Base-by-base conservation (phyloP, 2,797 vertebrate genomes). In the Lithobates pipiens region DNA sequence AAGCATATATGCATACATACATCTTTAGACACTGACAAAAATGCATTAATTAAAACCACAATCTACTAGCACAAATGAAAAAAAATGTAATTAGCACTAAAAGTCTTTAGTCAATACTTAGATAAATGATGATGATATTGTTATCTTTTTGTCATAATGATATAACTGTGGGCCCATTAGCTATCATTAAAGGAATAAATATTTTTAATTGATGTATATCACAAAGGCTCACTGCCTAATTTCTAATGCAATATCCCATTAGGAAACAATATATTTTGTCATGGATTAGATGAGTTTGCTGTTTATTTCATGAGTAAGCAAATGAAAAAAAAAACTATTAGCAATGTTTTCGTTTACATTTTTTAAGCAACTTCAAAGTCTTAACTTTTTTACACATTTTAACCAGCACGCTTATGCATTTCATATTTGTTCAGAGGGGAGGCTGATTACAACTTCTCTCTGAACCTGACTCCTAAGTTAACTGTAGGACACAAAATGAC, bases 81-180 rank as follows among this genome's bases (percentile, higher is more conserved):
- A 36, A 84, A 78, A 84, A 79, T 57, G n/a, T 76, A 80, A 85
- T 80, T 85, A 85, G 42, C 75, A 39, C 54, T 67, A 80, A 85
- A 85, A 85, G 84, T 85, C 84, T 80, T 85, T 68, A 80, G 76
- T 85, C 83, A 75, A 79, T 85, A 79, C 71, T 80, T 27, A 67
- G 57, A 79, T 79, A 80, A 85, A 74, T 85, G 42, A 67, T 7
- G 6, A 73, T 46, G 68, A 84, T 84, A 72, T 44, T 23, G n/a
- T 74, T 85, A 80, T 50, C 77, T 74, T 67, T 80, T 73, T 74
- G 54, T 74, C 83, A 85, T 68, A 67, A 68, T 74, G 70, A 85
- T 70, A 57, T 39, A 85, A 80, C 69, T 85, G 39, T 65, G 73
- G 69, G 34, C 68, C 83, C 23, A 79, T 73, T 85, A 79, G 39